Conservation (phyloP, 2,888 invertebrate species). For the Drosophila pseudotalamancana region DNA sequence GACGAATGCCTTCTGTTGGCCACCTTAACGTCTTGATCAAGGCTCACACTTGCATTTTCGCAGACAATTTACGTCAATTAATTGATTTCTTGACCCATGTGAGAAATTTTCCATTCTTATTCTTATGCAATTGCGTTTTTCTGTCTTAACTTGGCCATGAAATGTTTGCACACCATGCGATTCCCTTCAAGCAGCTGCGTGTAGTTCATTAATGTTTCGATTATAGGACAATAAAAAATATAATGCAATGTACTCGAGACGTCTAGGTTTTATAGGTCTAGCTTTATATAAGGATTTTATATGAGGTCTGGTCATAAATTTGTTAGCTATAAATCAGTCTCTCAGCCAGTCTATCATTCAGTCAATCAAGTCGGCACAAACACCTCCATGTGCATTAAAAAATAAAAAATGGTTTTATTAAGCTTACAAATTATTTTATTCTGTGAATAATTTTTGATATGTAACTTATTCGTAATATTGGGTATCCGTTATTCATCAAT, state of each 20-base stretch:
- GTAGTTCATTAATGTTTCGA: conserved; percentile 8
- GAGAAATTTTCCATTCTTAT: conserved; percentile 36
- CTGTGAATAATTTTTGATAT: too few species aligned
- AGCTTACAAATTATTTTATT: too few species aligned
- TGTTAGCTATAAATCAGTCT: neutral
- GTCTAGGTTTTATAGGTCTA: too few species aligned
- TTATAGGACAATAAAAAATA: conserved; percentile 7
- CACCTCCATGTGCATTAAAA: too few species aligned
- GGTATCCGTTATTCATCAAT: too few species aligned
- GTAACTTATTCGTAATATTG: too few species aligned
- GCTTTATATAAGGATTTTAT: too few species aligned
- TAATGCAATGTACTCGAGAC: neutral
- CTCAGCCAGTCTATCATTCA: neutral
- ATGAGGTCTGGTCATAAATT: too few species aligned
- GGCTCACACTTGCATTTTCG: conserved; percentile 58
- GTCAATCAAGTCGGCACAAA: too few species aligned
- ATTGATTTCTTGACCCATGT: conserved; percentile 58
- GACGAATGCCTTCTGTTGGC: conserved; percentile 19
- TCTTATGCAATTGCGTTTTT: conserved; percentile 32
- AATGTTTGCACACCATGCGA: conserved; percentile 9
- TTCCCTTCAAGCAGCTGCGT: conserved; percentile 2
- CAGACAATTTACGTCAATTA: conserved; percentile 74
- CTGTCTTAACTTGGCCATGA: conserved; percentile 16
- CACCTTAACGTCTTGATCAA: conserved; percentile 1
- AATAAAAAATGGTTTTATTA: too few species aligned